Base-by-base conservation (phyloP, 1,140 invertebrate species). In the Musca vetustissima region DNA sequence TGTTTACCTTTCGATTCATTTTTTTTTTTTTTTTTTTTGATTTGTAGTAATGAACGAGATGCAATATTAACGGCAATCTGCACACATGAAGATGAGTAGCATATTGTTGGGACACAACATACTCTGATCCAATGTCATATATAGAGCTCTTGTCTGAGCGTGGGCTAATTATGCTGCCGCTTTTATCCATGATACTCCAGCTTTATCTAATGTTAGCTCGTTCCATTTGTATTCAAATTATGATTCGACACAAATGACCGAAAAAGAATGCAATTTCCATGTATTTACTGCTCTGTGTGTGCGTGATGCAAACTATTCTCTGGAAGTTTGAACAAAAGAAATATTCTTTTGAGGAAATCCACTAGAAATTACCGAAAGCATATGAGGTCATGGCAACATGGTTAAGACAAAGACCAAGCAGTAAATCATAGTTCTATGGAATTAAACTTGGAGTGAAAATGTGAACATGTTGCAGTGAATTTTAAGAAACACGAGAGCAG, bases 211-310 rank as follows among this genome's bases (percentile, higher is more conserved):
- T 36, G 32, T 43, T 4, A 43, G 13, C 36, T 43, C 36, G 11
- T 9, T 43, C 11, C 36, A 43, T 43, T 43, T 59, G 55, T 59
- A 59, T 59, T 59, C 55, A 59, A 59, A 59, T 59, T 59, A 59
- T 59, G 55, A 59, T 28, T 59, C 14, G 55, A 28, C 28, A 59
- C n/a, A 59, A 57, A 59, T 36, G 17, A 8, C 4, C 28, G 17
- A 59, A 57, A 59, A 59, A 59, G 32, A 11, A 36, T 59, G n/a
- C 55, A 59, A 17, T 59, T 59, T 59, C 13, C 21, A 17, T 59
- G 32, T 7, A 25, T 25, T 57, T 13, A 43, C 6, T 43, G 6
- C 13, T 43, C 13, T 43, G 36, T 11, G 6, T 43, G 28, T 43
- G 36, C n/a, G 36, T 43, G 11, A 4, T 43, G 6, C 11, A 11